Percentiles rank a stretch among this genome's conserved stretches.
Conservation (phyloP, 1,140 invertebrate species). For the Lordiphosa clarofinis region DNA sequence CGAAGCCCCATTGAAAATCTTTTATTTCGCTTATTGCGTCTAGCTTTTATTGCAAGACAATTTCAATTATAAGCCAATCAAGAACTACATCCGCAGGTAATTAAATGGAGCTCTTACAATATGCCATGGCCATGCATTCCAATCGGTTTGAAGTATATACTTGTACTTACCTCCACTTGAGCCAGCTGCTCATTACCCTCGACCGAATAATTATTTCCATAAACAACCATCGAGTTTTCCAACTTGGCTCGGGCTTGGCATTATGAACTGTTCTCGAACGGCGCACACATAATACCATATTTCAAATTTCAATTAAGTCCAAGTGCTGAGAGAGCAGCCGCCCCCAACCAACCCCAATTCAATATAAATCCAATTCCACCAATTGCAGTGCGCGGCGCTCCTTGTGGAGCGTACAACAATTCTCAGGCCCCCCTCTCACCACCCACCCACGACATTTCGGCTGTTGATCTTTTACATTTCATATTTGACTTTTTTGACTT, state of each 20-base stretch:
- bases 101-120: conserved; percentile 25
- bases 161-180: conserved; percentile 43
- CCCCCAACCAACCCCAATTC: conserved; percentile 1
- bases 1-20: too few species aligned
- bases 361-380: conserved; percentile 20
- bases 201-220: conserved; percentile 74
- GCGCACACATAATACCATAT: conserved; percentile 77
- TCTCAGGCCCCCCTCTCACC: background rate
- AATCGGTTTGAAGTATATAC: conserved; percentile 1
- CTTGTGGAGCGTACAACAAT: conserved; percentile 1
- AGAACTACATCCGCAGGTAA: conserved; percentile 55
- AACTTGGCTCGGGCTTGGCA: conserved; percentile 49
- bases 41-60: conserved; percentile 6
- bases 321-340: conserved; percentile 71
- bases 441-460: conserved; percentile 3
- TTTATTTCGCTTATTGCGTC: background rate
- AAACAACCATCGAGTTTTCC: conserved; percentile 57
- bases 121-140: conserved; percentile 24
- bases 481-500: conserved; percentile 74
- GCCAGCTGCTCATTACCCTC: conserved; percentile 74
- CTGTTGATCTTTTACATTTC: conserved; percentile 51
- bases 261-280: conserved; percentile 75
- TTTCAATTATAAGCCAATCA: conserved; percentile 51
- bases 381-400: conserved; percentile 42
- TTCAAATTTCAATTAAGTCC: conserved; percentile 79